Percentiles rank a stretch among this genome's conserved stretches.
Conservation (phyloP, 2,113 vertebrate genomes). For the Ardeotis arabs region DNA sequence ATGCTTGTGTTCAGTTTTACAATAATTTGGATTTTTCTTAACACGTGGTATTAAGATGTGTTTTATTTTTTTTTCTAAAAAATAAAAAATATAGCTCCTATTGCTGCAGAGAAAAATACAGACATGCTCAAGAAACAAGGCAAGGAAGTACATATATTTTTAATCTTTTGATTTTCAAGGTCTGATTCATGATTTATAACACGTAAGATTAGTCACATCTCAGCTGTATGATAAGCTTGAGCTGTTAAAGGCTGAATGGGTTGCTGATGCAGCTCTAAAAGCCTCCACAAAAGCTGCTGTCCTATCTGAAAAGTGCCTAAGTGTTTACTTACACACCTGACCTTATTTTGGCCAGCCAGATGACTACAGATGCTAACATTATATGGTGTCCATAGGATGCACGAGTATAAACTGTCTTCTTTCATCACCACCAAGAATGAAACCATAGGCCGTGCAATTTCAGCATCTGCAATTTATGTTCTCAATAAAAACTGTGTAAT, state of each 20-base stretch:
- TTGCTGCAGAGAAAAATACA: neutral
- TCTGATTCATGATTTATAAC: neutral
- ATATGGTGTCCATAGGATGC: neutral
- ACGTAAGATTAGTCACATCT: neutral
- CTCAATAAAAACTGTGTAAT: neutral
- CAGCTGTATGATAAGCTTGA: neutral
- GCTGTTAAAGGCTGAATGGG: neutral
- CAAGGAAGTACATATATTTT: neutral
- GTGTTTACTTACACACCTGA: neutral
- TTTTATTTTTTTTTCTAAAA: neutral
- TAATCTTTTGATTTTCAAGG: neutral
- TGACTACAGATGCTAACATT: neutral
- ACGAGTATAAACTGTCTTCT: neutral
- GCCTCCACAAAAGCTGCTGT: neutral
- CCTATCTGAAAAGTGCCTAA: neutral
- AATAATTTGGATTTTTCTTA: neutral
- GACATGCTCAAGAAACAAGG: neutral
- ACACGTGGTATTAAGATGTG: neutral
- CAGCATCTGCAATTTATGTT: neutral
- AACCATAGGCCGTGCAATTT: neutral
- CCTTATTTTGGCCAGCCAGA: neutral
- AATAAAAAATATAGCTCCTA: neutral
- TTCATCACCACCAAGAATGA: neutral
- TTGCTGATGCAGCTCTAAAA: neutral
- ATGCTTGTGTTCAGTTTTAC: too few relatives aligned